These are phyloP conservation scores for Euphonia xanthogaster DNA, from an alignment of 2,797 vertebrate genomes.

Conservation along the genomic window DNA sequence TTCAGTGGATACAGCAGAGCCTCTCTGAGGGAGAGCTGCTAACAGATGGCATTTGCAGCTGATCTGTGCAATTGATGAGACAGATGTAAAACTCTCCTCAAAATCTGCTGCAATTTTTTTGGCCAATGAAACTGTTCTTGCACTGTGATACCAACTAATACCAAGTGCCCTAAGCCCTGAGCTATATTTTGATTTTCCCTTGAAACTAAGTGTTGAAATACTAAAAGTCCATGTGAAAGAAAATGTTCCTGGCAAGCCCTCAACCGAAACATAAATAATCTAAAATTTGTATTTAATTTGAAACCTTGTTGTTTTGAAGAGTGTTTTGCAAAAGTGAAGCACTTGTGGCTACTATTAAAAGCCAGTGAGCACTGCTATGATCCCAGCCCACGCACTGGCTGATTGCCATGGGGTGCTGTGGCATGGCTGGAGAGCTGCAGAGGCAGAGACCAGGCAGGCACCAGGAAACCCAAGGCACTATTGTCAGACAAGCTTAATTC, in stretches of 20 bases:
- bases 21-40: background rate
- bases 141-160: background rate
- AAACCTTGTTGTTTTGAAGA: background rate
- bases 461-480: background rate
- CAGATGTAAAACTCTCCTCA: constrained; percentile 55
- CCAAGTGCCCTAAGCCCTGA: background rate
- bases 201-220: background rate
- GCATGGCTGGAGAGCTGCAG: background rate
- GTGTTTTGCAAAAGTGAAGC: constrained; percentile 31
- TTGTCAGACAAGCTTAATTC: background rate
- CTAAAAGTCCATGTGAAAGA: background rate
- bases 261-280: background rate
- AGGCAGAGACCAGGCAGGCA: background rate
- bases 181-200: background rate
- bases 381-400: background rate
- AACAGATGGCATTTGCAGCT: background rate
- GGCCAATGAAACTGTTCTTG: constrained; percentile 1
- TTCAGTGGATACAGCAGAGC: background rate
- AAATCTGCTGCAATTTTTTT: background rate
- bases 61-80: constrained; percentile 29
- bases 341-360: constrained; percentile 35
- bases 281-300: background rate
- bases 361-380: background rate
- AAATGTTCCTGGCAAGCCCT: background rate
- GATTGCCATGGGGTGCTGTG: background rate